Evolutionary conservation across 35 echinoderm and acorn worm species (phyloP), one percentile per base, ranked within the genome.

Genomic region (Apostichopus japonicus): DNA sequence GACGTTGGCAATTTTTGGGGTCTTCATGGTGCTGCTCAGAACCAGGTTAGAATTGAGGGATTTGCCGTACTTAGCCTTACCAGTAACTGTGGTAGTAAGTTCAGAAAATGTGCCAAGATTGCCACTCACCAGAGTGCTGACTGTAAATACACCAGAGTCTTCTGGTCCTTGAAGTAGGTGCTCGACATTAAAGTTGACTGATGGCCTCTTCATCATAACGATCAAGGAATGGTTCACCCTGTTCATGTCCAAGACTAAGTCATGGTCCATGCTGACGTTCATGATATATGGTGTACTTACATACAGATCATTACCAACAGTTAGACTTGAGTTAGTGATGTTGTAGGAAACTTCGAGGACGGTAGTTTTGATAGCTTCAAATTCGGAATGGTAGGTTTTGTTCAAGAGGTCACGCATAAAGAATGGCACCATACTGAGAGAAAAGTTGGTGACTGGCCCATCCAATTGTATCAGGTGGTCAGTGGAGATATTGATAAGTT

Each of bases 401-500:
- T 94, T 94, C 14, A 92, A 44, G 78, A 94, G 62, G 63, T 94
- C 94, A 5, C 54, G 62, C 56, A 83, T 59, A 24, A 92, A 87
- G 54, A 90, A 75, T 33, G 84, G 94, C 17, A 98, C 61, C 23
- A 79, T 9, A n/a, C 16, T 33, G 4, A 90, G 24, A 4, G 62
- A 72, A 81, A 99, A 86, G 25, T 93, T 67, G 10, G 76, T 93
- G 90, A 96, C 87, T 53, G 97, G 97, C 15, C 97, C 97, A 58
- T 90, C 88, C 51, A 93, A 24, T 16, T 76, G 77, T 4, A 99
- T 63, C 56, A 94, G 54, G 73, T 99, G 83, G 55, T 91, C 77
- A 59, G 90, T 79, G 13, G 90, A 91, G 3, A 91, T 25, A 77
- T 77, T 91, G 6, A 91, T 10, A 0, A 78, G 21, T 55, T 67